Percentiles rank a stretch among this genome's conserved stretches.
Evolutionary conservation across 1,140 invertebrate species (phyloP).

Genomic region (Octopus sinensis): DNA sequence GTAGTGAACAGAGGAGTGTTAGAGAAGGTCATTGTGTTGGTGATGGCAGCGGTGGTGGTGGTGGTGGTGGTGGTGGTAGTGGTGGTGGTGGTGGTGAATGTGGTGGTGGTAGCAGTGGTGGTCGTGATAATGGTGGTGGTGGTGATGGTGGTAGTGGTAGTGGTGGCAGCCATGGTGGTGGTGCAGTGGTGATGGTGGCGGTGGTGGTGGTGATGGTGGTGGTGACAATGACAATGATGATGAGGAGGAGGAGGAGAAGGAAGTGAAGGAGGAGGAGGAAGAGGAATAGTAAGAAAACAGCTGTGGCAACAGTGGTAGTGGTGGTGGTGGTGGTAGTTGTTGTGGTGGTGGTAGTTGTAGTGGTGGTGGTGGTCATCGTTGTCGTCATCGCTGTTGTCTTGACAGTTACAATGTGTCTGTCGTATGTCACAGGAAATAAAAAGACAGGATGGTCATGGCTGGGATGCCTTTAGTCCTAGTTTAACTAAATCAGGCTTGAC

Average conservation of each 20-base stretch:
- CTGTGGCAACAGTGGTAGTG: constrained; percentile 20
- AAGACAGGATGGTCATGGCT: neutral
- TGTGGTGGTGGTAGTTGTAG: no score
- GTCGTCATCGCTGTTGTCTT: constrained; percentile 10
- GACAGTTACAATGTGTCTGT: constrained; percentile 16
- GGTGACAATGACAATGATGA: neutral
- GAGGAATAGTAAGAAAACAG: no score
- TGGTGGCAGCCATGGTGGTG: constrained; percentile 15
- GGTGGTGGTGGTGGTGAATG: neutral
- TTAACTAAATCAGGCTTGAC: constrained; percentile 14
- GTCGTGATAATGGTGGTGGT: constrained; percentile 8
- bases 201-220: constrained; percentile 11
- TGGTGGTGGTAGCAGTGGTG: constrained; percentile 16
- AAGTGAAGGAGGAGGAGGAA: no score
- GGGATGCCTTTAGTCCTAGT: neutral
- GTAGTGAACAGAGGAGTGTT: neutral
- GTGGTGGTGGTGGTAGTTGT: constrained; percentile 8
- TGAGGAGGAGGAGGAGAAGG: neutral
- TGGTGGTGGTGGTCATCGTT: constrained; percentile 16
- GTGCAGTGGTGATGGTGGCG: constrained; percentile 15
- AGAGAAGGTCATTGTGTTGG: neutral
- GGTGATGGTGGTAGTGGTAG: constrained; percentile 14
- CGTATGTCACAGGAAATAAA: neutral
- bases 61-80: constrained; percentile 6
- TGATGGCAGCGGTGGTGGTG: neutral